A percentile compares a stretch with the other conserved stretches of the same genome.
Conservation (phyloP, 2,113 vertebrate genomes). For the Apistogramma diplotaenia region DNA sequence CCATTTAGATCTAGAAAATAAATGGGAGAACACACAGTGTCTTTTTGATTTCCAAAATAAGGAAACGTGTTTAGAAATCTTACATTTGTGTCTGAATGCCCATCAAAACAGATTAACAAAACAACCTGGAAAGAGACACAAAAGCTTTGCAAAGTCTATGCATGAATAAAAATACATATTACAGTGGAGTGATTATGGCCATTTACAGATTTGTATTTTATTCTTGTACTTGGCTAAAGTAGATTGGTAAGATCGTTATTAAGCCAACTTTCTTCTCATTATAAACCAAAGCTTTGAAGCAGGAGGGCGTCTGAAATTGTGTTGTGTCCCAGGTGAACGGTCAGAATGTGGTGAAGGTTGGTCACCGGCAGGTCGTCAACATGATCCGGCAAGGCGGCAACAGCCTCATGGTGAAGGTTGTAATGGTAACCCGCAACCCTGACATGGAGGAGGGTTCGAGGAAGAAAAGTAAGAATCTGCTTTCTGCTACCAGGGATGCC, state of each 20-base stretch:
- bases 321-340: constrained; percentile 84
- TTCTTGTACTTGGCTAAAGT: neutral
- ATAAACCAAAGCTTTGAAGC: neutral
- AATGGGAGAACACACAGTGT: no score
- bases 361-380: constrained; percentile 92
- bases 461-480: constrained; percentile 84
- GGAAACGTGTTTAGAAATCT: neutral
- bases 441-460: constrained; percentile 89
- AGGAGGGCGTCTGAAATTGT: neutral
- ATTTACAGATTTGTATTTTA: neutral
- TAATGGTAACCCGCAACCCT: constrained; percentile 92
- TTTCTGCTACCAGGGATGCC: neutral
- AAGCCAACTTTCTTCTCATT: neutral
- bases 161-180: neutral
- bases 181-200: neutral
- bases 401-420: constrained; percentile 93
- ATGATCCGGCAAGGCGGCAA: constrained; percentile 95
- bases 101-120: neutral
- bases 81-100: neutral
- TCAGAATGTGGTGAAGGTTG: constrained; percentile 93
- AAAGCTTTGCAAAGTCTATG: neutral
- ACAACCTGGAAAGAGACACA: neutral
- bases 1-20: no score
- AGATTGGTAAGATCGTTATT: neutral
- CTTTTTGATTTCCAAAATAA: neutral